These are phyloP conservation scores for Conus canariensis DNA, from an alignment of 2,888 invertebrate species.

Conservation along the genomic window DNA sequence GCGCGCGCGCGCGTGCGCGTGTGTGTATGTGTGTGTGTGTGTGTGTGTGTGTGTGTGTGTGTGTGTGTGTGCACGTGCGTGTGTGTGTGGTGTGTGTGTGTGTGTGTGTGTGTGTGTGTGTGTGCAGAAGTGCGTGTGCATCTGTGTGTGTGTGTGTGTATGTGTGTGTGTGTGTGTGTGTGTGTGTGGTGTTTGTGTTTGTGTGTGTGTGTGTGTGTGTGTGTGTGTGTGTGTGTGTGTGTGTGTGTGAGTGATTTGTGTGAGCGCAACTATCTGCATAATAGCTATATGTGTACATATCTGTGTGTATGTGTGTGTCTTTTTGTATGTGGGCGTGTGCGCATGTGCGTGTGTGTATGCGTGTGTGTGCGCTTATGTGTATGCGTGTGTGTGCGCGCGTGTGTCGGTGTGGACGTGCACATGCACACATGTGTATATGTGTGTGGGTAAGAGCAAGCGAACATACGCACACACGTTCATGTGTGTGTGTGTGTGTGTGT, in stretches of 20 bases:
- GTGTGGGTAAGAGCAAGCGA: neutral
- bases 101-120: conserved; percentile 10
- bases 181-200: neutral
- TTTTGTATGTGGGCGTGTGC: no score
- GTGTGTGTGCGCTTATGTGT: neutral
- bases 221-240: no score
- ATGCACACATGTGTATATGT: no score
- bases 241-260: neutral
- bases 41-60: neutral
- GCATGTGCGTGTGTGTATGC: no score
- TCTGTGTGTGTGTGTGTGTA: conserved; percentile 2
- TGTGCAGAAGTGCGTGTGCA: no score
- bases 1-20: neutral
- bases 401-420: no score
- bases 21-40: conserved; percentile 1
- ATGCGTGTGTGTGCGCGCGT: neutral
- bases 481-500: no score
- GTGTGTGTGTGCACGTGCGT: neutral
- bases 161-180: neutral
- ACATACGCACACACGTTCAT: no score
- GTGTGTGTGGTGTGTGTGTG: neutral
- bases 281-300: no score
- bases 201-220: no score
- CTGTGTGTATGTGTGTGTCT: no score
- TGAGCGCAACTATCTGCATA: no score